Evolutionary conservation across 2,888 invertebrate species (phyloP), one percentile per base, ranked within the genome.

Genomic region (Trichogramma evanescens): DNA sequence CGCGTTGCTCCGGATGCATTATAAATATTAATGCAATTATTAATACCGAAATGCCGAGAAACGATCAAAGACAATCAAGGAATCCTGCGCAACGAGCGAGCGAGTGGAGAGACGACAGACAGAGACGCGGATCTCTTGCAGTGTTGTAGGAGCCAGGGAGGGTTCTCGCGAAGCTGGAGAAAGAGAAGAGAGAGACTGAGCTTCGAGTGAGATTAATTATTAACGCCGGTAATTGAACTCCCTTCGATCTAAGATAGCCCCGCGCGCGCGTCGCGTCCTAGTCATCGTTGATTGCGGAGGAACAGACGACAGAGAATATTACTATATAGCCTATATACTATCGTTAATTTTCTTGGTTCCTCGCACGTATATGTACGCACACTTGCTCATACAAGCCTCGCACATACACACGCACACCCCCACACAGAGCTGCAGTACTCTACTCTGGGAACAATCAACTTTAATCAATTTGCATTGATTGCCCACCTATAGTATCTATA

Each of bases 211-310:
- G 72, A 72, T 74, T 73, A 74, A 74, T 74, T 74, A 74, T 73
- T 74, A 74, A 73, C 72, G 71, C 66, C 68, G 68, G 73, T 74
- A 74, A 74, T 74, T 74, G 74, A 71, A 74, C 73, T 70, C 70
- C 70, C 69, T 72, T 74, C 73, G 71, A 74, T 74, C 72, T 72
- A 70, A 74, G 74, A 74, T 74, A 74, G 72, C 70, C 65, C 26
- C 26, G 26, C 26, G 26, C 26, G 26, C 26, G 3, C 26, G 26
- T 26, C 26, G 26, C 26, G 26, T 26, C 26, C 26, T 26, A 26
- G 26, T 26, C 26, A 58, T 61, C 57, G 53, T 50, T 56, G 58
- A 59, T 59, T 59, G 59, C 59, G 51, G 56, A 26, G 6, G 50
- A 61, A 54, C 51, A 49, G 61, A 54, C 46, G 26, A 26, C 26